A percentile compares a stretch with the other conserved stretches of the same genome.
These are phyloP conservation scores for Catocala fraxini DNA, from an alignment of 2,888 invertebrate genomes.

Conservation along the genomic window DNA sequence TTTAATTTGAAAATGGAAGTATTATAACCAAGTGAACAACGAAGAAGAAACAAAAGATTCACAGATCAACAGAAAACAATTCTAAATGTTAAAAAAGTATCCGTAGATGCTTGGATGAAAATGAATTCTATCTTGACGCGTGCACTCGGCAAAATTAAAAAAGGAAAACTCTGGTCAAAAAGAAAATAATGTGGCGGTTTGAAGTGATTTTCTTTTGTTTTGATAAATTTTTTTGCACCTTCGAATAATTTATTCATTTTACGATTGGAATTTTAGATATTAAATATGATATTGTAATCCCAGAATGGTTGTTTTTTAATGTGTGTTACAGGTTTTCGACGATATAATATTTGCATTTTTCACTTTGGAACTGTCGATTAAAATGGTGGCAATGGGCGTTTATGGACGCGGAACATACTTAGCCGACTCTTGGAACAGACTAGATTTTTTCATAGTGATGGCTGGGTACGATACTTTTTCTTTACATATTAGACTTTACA, in stretches of 20 bases:
- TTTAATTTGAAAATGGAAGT: conserved; percentile 8
- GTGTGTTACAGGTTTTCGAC: conserved; percentile 93
- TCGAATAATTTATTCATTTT: conserved; percentile 30
- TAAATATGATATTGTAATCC: not conserved
- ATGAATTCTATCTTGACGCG: conserved; percentile 21
- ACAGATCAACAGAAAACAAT: conserved; percentile 15
- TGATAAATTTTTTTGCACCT: conserved; percentile 25
- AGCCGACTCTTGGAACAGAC: conserved; percentile 99
- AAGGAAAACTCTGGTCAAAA: conserved; percentile 25
- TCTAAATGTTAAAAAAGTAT: conserved; percentile 20
- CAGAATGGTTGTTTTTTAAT: conserved; percentile 22
- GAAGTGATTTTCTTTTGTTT: conserved; percentile 41
- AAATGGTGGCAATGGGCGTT: conserved; percentile 99
- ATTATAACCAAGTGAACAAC: not conserved
- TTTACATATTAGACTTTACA: too few species aligned
- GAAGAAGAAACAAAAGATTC: conserved; percentile 14
- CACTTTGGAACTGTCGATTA: conserved; percentile 98
- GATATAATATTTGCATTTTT: conserved; percentile 99
- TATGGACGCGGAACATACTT: conserved; percentile 97
- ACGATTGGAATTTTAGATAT: conserved; percentile 16
- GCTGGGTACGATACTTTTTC: conserved; percentile 92
- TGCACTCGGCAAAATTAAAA: conserved; percentile 36
- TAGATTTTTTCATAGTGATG: conserved; percentile 99
- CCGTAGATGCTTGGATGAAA: conserved; percentile 6
- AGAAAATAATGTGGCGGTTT: conserved; percentile 24